These are phyloP conservation scores for Alosa sapidissima DNA, from an alignment of 2,797 vertebrate species.

Conservation along the genomic window DNA sequence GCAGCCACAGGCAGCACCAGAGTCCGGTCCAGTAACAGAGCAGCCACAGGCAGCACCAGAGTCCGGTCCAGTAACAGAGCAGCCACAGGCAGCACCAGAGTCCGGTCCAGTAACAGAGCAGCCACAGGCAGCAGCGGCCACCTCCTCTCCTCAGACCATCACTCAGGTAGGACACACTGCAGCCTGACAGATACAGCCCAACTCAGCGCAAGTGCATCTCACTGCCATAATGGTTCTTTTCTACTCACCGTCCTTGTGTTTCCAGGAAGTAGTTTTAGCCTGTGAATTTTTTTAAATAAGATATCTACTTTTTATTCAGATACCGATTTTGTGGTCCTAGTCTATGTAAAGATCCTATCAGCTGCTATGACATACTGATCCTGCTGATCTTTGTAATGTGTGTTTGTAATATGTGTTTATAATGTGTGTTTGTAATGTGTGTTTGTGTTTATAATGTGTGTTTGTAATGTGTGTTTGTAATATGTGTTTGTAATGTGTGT, in stretches of 20 bases:
- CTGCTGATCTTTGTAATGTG: not conserved
- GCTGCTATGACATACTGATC: not conserved
- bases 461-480: constrained; percentile 33
- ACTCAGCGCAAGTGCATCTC: not conserved
- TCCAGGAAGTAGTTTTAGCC: not conserved
- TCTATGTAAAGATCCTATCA: too few species aligned
- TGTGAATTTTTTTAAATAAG: not conserved
- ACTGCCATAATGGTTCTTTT: not conserved
- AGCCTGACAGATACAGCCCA: not conserved
- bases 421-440: constrained; percentile 26
- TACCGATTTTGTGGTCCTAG: too few species aligned
- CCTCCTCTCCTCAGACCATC: constrained; percentile 37
- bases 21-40: constrained; percentile 50
- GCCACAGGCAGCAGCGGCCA: constrained; percentile 59
- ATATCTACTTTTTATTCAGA: too few species aligned
- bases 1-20: constrained; percentile 61
- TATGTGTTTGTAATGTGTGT: constrained; percentile 32
- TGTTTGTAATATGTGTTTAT: constrained; percentile 34
- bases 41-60: constrained; percentile 62
- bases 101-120: constrained; percentile 60
- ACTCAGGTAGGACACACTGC: constrained; percentile 59
- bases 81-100: constrained; percentile 45
- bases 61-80: constrained; percentile 35
- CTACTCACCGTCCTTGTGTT: not conserved
- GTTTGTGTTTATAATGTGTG: not conserved